Evolutionary conservation across 2,113 vertebrate genomes (phyloP).

Genomic region (Casuarius casuarius): DNA sequence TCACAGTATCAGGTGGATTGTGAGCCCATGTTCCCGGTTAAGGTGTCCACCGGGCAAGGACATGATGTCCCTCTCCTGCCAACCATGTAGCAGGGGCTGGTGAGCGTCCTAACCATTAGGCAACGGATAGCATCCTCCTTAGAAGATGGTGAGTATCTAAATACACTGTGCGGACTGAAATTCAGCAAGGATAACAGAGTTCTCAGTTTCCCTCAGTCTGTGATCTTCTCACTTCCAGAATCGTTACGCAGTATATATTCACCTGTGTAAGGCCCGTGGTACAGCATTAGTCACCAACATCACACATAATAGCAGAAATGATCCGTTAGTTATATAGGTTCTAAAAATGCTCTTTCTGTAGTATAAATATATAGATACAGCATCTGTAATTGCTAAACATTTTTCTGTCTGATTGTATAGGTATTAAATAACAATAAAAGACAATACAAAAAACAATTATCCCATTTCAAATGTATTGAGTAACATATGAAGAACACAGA

Average conservation of each 20-base stretch:
- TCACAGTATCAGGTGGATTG: neutral
- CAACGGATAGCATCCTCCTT: neutral
- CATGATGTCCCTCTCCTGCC: accelerated
- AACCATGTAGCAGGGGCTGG: neutral
- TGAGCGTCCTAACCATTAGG: neutral
- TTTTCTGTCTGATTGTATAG: neutral
- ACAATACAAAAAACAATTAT: neutral
- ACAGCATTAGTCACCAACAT: neutral
- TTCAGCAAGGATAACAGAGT: neutral
- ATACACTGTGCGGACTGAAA: neutral
- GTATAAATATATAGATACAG: neutral
- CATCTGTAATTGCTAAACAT: neutral
- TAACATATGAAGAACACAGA: neutral
- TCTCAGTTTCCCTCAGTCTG: accelerated
- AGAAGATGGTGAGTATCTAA: neutral
- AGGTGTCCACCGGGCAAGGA: neutral
- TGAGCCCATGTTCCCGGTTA: accelerated
- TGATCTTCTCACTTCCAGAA: neutral
- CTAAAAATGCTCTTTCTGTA: neutral
- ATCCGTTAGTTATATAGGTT: neutral
- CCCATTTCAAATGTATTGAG: neutral
- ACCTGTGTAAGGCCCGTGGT: neutral
- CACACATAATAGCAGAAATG: neutral
- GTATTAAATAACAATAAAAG: neutral
- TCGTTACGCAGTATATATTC: accelerated